Conservation (phyloP, 2,113 vertebrate genomes). For the Ia io region DNA sequence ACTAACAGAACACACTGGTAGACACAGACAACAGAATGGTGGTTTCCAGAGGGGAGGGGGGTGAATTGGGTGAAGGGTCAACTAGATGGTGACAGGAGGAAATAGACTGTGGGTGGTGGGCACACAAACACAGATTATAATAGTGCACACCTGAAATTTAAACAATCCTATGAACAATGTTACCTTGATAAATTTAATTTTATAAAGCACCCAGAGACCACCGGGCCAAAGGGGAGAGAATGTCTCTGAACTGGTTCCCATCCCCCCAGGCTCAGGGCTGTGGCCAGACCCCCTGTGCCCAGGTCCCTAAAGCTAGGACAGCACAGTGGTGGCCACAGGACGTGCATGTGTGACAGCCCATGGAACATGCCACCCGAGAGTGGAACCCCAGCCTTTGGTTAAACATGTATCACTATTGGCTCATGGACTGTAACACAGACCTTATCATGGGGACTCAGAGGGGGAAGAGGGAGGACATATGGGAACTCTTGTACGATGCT, state of each 20-base stretch:
- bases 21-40: neutral
- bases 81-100: too few species aligned
- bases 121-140: neutral
- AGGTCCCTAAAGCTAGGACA: neutral
- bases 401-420: too few species aligned
- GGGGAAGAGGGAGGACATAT: neutral
- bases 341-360: neutral
- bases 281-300: neutral
- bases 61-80: neutral
- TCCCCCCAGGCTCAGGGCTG: neutral
- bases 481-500: neutral
- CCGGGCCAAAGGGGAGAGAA: neutral
- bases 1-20: neutral
- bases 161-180: too few species aligned
- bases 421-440: neutral
- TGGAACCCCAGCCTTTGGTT: neutral
- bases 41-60: neutral
- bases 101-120: neutral
- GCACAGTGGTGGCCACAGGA: rapidly evolving
- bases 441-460: neutral
- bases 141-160: neutral
- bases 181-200: neutral
- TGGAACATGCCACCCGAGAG: neutral
- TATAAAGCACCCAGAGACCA: neutral
- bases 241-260: neutral